Evolutionary conservation across 2,888 invertebrate species (phyloP), one percentile per base, ranked within the genome.

Genomic region (Melinaea marsaeus): DNA sequence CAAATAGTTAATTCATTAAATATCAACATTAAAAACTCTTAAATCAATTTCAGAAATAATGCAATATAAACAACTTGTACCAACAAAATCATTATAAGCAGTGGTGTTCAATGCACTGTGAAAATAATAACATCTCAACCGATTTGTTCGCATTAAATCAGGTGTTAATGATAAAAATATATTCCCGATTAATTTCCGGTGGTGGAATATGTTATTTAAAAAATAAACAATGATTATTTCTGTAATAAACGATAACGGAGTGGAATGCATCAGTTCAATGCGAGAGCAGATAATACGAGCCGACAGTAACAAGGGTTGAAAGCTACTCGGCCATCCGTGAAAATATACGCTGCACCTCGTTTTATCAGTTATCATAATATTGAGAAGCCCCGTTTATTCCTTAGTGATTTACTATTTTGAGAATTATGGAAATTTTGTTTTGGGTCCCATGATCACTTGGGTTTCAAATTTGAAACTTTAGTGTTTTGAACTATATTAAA

Each of bases 241-340:
- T 60, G 55, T 45, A 54, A 60, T 60, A 63, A 55, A 63, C 57
- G 63, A 57, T 46, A 60, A 60, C 35, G 57, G 58, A 51, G 22
- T 46, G n/a, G 34, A 54, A 13, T 55, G 22, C 42, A 47, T 63
- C 56, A 88, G 80, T 85, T 82, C 80, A 79, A 83, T 84, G 85
- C 82, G 79, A 83, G 82, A 82, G 72, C 79, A 75, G 83, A 84
- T 87, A 87, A 86, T 86, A 74, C 80, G 76, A 73, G 71, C 62
- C 85, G 88, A 89, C 87, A 82, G 76, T 88, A 88, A 89, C 84
- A 81, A 80, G 88, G 88, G 88, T 88, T 78, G 82, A 76, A 79
- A 80, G 75, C 71, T 72, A 80, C 75, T 76, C 82, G 77, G 74
- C 78, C 81, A 83, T 75, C 84, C 82, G 78, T 82, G 80, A 85